Percentiles rank a stretch among this genome's conserved stretches.
phyloP scores from a whole-genome alignment of 2,888 invertebrate species.

The Oxytorus armatus region DNA sequence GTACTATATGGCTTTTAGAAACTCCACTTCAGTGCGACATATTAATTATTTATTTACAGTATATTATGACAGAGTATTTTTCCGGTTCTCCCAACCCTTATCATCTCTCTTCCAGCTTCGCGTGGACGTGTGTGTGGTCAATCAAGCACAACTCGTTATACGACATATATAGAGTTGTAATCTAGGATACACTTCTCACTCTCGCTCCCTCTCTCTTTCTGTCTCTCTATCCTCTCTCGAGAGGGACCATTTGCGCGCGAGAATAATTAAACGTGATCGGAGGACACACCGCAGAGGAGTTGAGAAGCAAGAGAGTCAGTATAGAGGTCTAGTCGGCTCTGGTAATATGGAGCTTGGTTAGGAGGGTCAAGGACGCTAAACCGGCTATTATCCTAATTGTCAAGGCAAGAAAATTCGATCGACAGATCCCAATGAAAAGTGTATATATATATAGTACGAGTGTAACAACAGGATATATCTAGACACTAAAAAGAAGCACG shows the following conservation, averaged over 20 bases:
- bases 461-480: not conserved
- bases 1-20: too few species aligned
- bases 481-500: constrained; percentile 26
- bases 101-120: too few species aligned
- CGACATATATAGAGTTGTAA: too few species aligned
- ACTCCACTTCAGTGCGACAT: too few species aligned
- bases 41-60: too few species aligned
- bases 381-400: constrained; percentile 63
- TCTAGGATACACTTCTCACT: too few species aligned
- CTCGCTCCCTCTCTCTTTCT: too few species aligned
- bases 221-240: too few species aligned
- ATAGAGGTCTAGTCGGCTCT: constrained; percentile 24
- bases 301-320: not conserved
- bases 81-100: too few species aligned
- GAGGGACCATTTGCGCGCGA: constrained; percentile 44
- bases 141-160: too few species aligned
- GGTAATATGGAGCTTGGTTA: not conserved
- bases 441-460: constrained; percentile 21
- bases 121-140: too few species aligned
- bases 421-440: constrained; percentile 59
- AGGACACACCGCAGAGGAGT: constrained; percentile 51
- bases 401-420: constrained; percentile 57
- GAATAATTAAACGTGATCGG: constrained; percentile 65
- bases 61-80: too few species aligned
- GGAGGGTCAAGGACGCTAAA: constrained; percentile 63